Evolutionary conservation across 2,797 vertebrate genomes (phyloP).

Genomic region (Dromococcyx pavoninus): DNA sequence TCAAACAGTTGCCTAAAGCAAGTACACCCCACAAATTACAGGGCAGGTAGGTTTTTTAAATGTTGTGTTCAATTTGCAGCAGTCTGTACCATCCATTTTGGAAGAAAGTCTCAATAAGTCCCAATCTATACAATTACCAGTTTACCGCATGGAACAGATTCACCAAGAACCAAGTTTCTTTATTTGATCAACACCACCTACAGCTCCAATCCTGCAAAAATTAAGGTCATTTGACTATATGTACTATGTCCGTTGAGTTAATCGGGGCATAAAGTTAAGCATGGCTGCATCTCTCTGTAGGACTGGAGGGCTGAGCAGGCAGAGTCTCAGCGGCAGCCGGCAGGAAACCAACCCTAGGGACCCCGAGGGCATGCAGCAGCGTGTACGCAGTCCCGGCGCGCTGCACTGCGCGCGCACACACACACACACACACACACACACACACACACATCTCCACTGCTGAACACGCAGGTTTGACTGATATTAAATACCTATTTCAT

Average conservation of each 20-base stretch:
- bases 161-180: constrained; percentile 61
- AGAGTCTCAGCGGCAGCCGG: background rate
- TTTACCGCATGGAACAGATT: constrained; percentile 48
- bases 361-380: background rate
- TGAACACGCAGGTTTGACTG: background rate
- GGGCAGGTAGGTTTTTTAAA: constrained; percentile 48
- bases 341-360: background rate
- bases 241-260: background rate
- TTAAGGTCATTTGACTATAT: background rate
- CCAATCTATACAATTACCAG: constrained; percentile 60
- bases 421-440: background rate
- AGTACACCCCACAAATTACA: background rate
- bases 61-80: constrained; percentile 19
- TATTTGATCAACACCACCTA: constrained; percentile 48
- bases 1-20: constrained; percentile 32
- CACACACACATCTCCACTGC: background rate
- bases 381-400: background rate
- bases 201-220: background rate
- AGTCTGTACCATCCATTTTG: constrained; percentile 48
- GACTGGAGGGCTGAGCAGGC: background rate
- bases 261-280: background rate
- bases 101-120: constrained; percentile 29
- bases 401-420: background rate
- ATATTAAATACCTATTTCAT: no score
- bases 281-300: background rate